Conservation (phyloP, 2,797 vertebrate species). For the Ciconia nigra region DNA sequence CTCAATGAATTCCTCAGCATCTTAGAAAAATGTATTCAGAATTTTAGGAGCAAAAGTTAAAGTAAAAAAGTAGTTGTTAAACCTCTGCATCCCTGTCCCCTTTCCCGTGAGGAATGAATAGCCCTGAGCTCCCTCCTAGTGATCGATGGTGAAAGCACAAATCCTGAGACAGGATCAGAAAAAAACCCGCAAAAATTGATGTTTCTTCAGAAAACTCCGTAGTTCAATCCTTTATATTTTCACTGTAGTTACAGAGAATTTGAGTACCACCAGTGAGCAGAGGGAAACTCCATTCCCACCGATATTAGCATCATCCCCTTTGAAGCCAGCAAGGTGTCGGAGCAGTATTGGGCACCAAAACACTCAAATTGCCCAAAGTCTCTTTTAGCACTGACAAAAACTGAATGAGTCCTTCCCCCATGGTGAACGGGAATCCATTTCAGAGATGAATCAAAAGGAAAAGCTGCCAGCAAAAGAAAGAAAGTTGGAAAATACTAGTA, state of each 20-base stretch:
- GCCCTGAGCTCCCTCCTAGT: neutral
- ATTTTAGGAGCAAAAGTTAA: neutral
- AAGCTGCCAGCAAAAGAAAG: neutral
- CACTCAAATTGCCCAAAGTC: too few relatives aligned
- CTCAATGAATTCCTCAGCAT: too few relatives aligned
- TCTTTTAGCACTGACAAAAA: neutral
- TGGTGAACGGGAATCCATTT: neutral
- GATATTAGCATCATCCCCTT: too few relatives aligned
- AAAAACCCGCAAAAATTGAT: rapidly evolving
- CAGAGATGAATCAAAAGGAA: neutral
- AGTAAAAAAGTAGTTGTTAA: neutral
- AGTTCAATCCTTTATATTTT: neutral
- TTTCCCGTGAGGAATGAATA: too few relatives aligned
- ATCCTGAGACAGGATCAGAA: neutral
- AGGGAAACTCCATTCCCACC: neutral
- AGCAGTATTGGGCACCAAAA: neutral
- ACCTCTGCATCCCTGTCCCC: neutral
- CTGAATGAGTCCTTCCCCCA: rapidly evolving
- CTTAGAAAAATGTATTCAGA: neutral
- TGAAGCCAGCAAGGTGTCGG: too few relatives aligned
- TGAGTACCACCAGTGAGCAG: neutral
- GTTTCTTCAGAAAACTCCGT: neutral
- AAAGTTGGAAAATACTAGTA: too few relatives aligned
- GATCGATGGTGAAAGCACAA: neutral
- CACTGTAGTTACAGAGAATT: too few relatives aligned